A percentile compares a stretch with the other conserved stretches of the same genome.
Conservation (phyloP, 2,888 invertebrate species). For the Drosophila prostipennis region DNA sequence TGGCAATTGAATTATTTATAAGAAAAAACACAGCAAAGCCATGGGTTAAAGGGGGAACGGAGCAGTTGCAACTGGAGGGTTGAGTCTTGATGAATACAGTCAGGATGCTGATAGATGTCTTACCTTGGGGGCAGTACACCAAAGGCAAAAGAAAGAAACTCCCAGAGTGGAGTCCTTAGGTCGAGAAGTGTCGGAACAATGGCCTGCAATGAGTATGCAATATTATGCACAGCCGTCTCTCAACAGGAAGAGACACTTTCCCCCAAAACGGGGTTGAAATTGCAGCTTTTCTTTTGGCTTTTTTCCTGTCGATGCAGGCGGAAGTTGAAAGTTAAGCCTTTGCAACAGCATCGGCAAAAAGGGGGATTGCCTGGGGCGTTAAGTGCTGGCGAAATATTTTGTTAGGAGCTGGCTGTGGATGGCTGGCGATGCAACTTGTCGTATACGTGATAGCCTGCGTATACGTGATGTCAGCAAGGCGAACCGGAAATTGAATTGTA, state of each 20-base stretch:
- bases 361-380: constrained; percentile 37
- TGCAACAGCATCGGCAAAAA: constrained; percentile 36
- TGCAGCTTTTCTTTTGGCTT: constrained; percentile 23
- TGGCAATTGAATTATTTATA: constrained; percentile 42
- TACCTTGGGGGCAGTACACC: constrained; percentile 26
- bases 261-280: constrained; percentile 25
- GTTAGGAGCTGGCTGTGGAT: constrained; percentile 24
- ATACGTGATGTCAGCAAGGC: constrained; percentile 53
- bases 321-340: constrained; percentile 60
- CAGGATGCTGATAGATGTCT: constrained; percentile 23
- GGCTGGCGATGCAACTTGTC: constrained; percentile 57
- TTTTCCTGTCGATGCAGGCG: constrained; percentile 35
- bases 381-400: constrained; percentile 62
- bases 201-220: constrained; percentile 28
- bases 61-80: background rate
- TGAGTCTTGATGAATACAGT: background rate
- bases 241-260: constrained; percentile 22
- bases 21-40: background rate
- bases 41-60: background rate
- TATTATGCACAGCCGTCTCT: constrained; percentile 25
- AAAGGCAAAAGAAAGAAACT: constrained; percentile 2
- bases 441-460: constrained; percentile 68
- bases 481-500: constrained; percentile 63
- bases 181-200: constrained; percentile 30
- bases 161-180: constrained; percentile 25